A percentile compares a stretch with the other conserved stretches of the same genome.
Evolutionary conservation across 2,888 invertebrate species (phyloP).

Genomic region (Morpho deidamia): DNA sequence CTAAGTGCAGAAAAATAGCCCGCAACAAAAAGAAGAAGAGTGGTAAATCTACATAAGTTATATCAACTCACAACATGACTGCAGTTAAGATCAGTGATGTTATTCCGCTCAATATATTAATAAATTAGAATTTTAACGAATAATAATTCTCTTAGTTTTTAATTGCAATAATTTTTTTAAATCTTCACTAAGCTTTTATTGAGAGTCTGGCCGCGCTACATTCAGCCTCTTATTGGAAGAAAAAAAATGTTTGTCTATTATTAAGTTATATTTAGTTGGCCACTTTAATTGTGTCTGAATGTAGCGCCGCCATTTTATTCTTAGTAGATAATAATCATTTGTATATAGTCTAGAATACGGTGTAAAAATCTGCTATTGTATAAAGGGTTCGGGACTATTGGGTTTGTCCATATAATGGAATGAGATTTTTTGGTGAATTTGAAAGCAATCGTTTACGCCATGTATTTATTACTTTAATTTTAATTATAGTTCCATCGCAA

Average conservation of each 20-base stretch:
- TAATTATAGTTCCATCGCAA: conserved; percentile 27
- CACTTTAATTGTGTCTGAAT: background rate
- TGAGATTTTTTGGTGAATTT: conserved; percentile 2
- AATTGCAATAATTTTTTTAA: too few species aligned
- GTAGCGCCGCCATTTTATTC: conserved; percentile 24
- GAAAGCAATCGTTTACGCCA: conserved; percentile 54
- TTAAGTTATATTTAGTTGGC: too few species aligned
- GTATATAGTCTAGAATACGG: conserved; percentile 59
- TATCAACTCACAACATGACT: too few species aligned
- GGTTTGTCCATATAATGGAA: conserved; percentile 52
- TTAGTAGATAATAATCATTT: conserved; percentile 42
- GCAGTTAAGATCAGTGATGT: too few species aligned
- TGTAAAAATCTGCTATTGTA: conserved; percentile 56
- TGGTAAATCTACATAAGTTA: too few species aligned
- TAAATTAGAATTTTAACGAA: too few species aligned
- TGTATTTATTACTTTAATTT: conserved; percentile 45
- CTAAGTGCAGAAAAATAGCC: too few species aligned
- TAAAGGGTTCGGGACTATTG: conserved; percentile 15
- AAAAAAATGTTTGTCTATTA: background rate
- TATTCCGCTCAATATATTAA: too few species aligned
- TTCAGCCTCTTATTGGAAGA: background rate
- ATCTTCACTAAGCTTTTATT: too few species aligned
- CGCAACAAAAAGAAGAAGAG: too few species aligned
- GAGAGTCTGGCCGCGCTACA: too few species aligned
- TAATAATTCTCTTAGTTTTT: too few species aligned